A percentile compares a stretch with the other conserved stretches of the same genome.
These are phyloP conservation scores for Tetrao urogallus DNA, from an alignment of 2,113 vertebrate genomes.

Conservation along the genomic window DNA sequence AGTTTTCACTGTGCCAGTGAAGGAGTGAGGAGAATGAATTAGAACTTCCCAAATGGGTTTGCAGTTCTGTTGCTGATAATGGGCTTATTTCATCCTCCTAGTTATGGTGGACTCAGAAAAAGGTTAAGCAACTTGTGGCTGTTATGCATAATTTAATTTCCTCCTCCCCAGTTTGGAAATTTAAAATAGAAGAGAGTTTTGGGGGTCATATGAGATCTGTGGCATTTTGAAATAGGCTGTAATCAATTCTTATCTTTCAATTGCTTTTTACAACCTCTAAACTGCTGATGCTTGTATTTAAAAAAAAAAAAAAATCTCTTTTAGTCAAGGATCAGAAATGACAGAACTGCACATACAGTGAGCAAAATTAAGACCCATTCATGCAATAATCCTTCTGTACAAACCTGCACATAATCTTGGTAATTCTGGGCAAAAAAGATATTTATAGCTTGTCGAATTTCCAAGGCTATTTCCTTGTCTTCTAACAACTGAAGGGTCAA, in stretches of 20 bases:
- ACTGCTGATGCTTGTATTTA: neutral
- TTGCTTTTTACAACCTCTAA: conserved; percentile 55
- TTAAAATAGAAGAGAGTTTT: conserved; percentile 43
- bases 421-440: conserved; percentile 35
- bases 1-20: neutral
- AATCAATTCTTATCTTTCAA: conserved; percentile 20
- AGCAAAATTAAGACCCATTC: conserved; percentile 44
- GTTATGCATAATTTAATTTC: conserved; percentile 70
- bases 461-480: conserved; percentile 33
- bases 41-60: conserved; percentile 44
- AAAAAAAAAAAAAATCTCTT: neutral
- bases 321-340: conserved; percentile 4
- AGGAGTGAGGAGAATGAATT: conserved; percentile 33
- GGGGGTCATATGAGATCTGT: neutral
- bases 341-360: neutral
- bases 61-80: conserved; percentile 63
- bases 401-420: conserved; percentile 20
- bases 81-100: conserved; percentile 44
- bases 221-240: conserved; percentile 36
- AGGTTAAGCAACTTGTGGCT: conserved; percentile 64
- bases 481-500: neutral
- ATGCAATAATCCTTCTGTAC: conserved; percentile 35
- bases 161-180: conserved; percentile 10
- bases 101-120: neutral
- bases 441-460: conserved; percentile 39